Conservation (phyloP, 2,113 vertebrate genomes). For the Pachypanchax playfairii region DNA sequence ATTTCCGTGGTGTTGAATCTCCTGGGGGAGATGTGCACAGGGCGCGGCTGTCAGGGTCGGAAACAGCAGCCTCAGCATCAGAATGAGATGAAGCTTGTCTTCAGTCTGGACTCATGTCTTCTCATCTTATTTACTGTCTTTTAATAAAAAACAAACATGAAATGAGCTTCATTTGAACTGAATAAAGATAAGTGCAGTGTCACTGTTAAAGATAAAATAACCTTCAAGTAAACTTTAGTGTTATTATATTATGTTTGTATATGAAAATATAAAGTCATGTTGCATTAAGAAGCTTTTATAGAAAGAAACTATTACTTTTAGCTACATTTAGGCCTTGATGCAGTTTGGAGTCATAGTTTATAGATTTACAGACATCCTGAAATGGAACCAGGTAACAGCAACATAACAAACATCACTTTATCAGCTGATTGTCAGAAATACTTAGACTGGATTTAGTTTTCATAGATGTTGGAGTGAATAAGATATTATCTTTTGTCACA, state of each 20-base stretch:
- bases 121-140: neutral
- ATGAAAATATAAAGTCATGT: no score
- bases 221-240: neutral
- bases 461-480: neutral
- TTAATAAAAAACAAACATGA: no score
- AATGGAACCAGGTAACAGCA: neutral
- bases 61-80: neutral
- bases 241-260: no score
- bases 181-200: slow-evolving; percentile 46
- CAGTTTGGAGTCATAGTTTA: neutral
- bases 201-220: slow-evolving; percentile 19
- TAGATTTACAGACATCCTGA: neutral
- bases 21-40: slow-evolving; percentile 63
- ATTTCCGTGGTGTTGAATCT: slow-evolving; percentile 57
- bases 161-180: neutral
- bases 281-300: neutral
- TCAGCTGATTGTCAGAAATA: neutral
- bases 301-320: neutral
- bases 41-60: slow-evolving; percentile 74
- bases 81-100: slow-evolving; percentile 2
- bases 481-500: slow-evolving; percentile 51
- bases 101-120: neutral
- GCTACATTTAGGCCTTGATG: neutral
- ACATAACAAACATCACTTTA: neutral
- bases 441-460: neutral